phyloP scores from a whole-genome alignment of 2,888 invertebrate species.

The Beris chalybata region DNA sequence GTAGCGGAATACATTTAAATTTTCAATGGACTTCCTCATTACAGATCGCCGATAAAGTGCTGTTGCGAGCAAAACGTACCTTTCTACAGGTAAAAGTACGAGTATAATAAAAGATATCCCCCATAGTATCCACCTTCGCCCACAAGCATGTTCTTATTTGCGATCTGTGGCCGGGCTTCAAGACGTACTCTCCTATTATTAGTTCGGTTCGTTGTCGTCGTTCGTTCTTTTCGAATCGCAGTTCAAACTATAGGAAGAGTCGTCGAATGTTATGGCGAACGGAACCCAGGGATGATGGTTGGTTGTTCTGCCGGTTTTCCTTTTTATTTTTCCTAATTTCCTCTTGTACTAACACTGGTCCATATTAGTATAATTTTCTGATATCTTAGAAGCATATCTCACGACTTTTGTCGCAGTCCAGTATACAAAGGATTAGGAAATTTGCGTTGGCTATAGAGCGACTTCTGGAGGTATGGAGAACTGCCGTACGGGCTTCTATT shows the following conservation, averaged over 20 bases:
- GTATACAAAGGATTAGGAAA: slow-evolving; percentile 30
- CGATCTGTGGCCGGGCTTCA: slow-evolving; percentile 21
- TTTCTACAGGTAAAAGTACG: no score
- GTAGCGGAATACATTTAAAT: slow-evolving; percentile 40
- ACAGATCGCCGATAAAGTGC: slow-evolving; percentile 35
- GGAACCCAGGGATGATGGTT: slow-evolving; percentile 15
- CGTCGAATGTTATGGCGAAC: not conserved
- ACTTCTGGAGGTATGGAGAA: slow-evolving; percentile 18
- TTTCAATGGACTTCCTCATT: slow-evolving; percentile 40
- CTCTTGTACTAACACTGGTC: slow-evolving; percentile 36
- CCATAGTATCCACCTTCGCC: slow-evolving; percentile 32
- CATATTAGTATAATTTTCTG: slow-evolving; percentile 40
- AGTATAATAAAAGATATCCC: not conserved
- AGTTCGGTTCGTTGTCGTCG: no score
- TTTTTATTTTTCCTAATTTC: slow-evolving; percentile 33
- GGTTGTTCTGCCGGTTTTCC: not conserved
- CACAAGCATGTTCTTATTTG: slow-evolving; percentile 37
- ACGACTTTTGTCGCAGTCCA: slow-evolving; percentile 35
- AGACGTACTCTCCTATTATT: not conserved
- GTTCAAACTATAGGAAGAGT: not conserved
- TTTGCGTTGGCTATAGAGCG: slow-evolving; percentile 32
- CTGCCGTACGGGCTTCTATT: not conserved
- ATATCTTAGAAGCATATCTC: slow-evolving; percentile 37
- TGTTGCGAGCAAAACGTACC: not conserved
- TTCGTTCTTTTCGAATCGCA: not conserved